Percentiles rank a stretch among this genome's conserved stretches.
These are phyloP conservation scores for Apotomis betuletana DNA, from an alignment of 2,888 invertebrate species.

Conservation along the genomic window DNA sequence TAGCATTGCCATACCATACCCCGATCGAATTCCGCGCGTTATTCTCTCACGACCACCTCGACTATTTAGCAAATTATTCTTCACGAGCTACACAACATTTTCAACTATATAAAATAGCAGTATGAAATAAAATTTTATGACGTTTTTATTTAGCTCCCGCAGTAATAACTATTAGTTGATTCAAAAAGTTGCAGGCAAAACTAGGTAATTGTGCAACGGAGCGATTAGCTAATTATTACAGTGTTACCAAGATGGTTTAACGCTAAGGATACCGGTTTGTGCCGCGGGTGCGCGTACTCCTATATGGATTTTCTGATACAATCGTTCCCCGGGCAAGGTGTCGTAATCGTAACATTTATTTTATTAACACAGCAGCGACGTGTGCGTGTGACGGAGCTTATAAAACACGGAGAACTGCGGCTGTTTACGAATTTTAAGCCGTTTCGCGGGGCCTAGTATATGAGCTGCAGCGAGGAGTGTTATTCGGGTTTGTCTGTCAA, in stretches of 20 bases:
- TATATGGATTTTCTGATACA: constrained; percentile 32
- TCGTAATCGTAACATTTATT: neutral
- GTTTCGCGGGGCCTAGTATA: neutral
- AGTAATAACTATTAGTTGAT: constrained; percentile 46
- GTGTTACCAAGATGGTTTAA: constrained; percentile 46
- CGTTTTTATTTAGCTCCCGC: constrained; percentile 52
- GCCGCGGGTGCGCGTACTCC: neutral
- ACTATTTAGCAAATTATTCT: constrained; percentile 26
- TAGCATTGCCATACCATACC: constrained; percentile 12
- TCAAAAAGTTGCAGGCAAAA: constrained; percentile 40
- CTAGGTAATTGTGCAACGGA: constrained; percentile 56
- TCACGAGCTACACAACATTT: constrained; percentile 43
- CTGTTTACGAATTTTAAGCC: neutral
- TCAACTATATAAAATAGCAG: constrained; percentile 47
- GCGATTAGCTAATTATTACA: constrained; percentile 60
- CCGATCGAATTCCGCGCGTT: constrained; percentile 33
- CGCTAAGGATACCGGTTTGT: constrained; percentile 40
- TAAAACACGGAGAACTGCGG: constrained; percentile 11
- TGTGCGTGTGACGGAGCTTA: neutral
- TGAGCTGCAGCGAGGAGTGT: neutral
- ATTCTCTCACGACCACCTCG: constrained; percentile 35
- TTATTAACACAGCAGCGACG: constrained; percentile 1
- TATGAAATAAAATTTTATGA: constrained; percentile 53
- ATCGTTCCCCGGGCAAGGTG: constrained; percentile 8
- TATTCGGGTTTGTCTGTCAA: no score